Base-by-base conservation (phyloP, 1,140 invertebrate species). In the Antheraea pernyi region DNA sequence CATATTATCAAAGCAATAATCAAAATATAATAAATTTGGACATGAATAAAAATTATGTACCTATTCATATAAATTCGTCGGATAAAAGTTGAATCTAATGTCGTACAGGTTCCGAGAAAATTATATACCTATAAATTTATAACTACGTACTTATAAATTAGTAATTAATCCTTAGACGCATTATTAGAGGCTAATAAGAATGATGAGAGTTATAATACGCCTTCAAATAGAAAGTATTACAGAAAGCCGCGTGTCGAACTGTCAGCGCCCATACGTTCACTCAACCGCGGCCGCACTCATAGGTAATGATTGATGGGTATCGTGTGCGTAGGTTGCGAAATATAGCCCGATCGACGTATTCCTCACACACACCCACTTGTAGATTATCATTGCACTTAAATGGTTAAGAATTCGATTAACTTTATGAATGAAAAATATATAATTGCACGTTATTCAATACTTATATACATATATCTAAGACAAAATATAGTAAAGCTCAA, bases 291-390 rank as follows among this genome's bases (percentile, higher is more conserved):
- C 64, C 68, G 71, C 74, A 79, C 74, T 80, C 84, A 84, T 83
- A 71, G 80, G 46, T 16, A 53, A 86, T 88, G 85, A 89, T 89
- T 82, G 83, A 89, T 85, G 80, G 79, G 73, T 74, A 84, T 83
- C 79, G 74, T 75, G 65, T 74, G 83, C 77, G 85, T 89, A 78
- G 87, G 86, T 71, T 68, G 81, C 77, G 68, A 81, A 73, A 81
- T 77, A 76, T 81, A 72, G 72, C 73, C 73, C 70, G 76, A 78
- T 71, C 76, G 71, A 76, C 72, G 77, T 76, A 77, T 80, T 81
- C 80, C 76, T 75, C 80, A 79, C 68, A 79, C 68, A 80, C 82
- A 84, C 80, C 81, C 77, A 85, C 82, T 79, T 80, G 73, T 68
- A 61, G 37, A 73, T 75, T 77, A 73, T 76, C 76, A 69, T 71